Percentiles rank a stretch among this genome's conserved stretches.
Evolutionary conservation across 2,888 invertebrate genomes (phyloP).

Genomic region (Isotomurus palustris): DNA sequence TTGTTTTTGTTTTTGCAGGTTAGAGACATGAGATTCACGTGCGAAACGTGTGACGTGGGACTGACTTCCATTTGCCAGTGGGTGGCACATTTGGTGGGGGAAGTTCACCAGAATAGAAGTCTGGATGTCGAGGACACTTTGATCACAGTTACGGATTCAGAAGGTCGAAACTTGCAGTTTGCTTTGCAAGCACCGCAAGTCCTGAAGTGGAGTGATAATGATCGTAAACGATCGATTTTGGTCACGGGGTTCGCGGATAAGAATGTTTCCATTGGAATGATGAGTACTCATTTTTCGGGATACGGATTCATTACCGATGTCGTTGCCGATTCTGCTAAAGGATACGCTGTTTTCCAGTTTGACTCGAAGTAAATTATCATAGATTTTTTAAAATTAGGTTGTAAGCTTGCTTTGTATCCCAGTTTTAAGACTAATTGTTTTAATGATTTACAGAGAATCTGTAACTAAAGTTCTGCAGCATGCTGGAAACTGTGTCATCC

Average conservation of each 20-base stretch:
- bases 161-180: not conserved
- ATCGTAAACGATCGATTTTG: not conserved
- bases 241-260: slow-evolving; percentile 3
- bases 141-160: no score
- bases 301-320: slow-evolving; percentile 4
- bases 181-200: not conserved
- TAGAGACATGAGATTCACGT: not conserved
- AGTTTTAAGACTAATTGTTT: not conserved
- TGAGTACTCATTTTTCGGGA: not conserved
- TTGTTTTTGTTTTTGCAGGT: no score
- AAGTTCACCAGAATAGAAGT: not conserved
- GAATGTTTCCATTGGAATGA: not conserved
- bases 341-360: not conserved
- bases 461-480: not conserved
- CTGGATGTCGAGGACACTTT: no score
- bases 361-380: not conserved
- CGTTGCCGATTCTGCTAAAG: not conserved
- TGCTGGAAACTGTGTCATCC: not conserved
- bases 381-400: not conserved
- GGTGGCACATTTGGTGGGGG: not conserved
- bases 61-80: not conserved
- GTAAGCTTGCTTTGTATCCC: not conserved
- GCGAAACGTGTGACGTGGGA: not conserved
- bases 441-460: not conserved
- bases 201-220: not conserved